phyloP scores from a whole-genome alignment of 2,888 invertebrate genomes.

The Himalopsyche kuldschensis region DNA sequence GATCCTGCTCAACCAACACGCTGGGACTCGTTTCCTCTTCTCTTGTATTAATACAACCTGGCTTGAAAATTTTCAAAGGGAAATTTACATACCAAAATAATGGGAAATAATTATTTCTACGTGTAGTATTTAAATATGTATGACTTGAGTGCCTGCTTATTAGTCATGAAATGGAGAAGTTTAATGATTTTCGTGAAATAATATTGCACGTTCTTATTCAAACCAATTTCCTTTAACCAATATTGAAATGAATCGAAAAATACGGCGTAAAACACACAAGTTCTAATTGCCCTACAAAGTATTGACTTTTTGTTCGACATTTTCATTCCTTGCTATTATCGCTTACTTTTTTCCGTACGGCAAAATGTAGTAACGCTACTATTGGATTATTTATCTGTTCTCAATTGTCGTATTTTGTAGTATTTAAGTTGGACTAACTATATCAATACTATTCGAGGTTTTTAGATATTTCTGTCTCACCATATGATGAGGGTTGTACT shows the following conservation, averaged over 20 bases:
- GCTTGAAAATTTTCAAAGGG: neutral
- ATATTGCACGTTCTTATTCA: neutral
- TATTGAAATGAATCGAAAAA: neutral
- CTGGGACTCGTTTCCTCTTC: neutral
- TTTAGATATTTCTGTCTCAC: no score
- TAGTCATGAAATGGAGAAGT: neutral
- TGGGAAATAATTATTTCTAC: neutral
- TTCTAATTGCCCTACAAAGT: neutral
- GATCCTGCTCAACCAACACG: neutral
- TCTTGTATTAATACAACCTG: neutral
- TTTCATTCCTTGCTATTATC: neutral
- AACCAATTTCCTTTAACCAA: neutral
- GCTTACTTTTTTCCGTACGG: neutral
- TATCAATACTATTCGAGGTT: no score
- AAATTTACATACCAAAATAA: neutral
- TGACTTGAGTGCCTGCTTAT: neutral
- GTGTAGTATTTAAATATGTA: neutral
- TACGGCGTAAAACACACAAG: neutral
- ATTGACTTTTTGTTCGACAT: neutral
- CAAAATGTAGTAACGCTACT: neutral
- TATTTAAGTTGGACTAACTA: no score
- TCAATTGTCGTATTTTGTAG: no score
- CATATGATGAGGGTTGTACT: no score
- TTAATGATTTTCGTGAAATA: neutral
- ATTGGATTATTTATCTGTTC: neutral